Evolutionary conservation across 2,113 vertebrate genomes (phyloP).

Genomic region (Toxotes jaculatrix): DNA sequence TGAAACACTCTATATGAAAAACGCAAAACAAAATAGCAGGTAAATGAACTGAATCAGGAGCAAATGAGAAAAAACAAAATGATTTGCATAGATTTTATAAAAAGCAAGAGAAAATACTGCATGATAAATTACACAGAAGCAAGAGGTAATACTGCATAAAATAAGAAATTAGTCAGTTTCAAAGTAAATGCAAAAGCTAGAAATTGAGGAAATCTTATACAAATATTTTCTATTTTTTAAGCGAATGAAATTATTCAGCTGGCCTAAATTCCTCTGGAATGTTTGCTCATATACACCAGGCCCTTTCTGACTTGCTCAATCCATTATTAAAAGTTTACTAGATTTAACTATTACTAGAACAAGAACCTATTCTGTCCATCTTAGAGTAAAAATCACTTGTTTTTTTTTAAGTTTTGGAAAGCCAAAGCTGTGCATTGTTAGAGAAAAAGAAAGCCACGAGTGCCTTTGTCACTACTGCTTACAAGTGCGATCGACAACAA

Average conservation of each 20-base stretch:
- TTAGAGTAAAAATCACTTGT: neutral
- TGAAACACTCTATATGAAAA: slow-evolving; percentile 10
- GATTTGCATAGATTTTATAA: neutral
- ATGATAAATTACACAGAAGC: neutral
- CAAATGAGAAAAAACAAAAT: neutral
- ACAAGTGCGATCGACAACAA: slow-evolving; percentile 14
- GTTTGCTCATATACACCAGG: neutral
- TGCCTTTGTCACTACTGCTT: neutral
- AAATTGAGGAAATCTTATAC: neutral
- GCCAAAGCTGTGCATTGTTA: neutral
- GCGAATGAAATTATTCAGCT: neutral
- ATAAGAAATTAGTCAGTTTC: neutral
- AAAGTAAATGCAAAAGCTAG: neutral
- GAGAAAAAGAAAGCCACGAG: neutral
- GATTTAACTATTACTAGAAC: neutral
- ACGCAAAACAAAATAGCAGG: neutral
- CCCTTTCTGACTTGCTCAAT: neutral
- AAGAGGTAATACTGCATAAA: neutral
- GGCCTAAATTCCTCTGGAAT: neutral
- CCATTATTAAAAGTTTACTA: neutral
- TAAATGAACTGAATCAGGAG: neutral
- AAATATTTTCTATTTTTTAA: neutral
- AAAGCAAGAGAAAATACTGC: neutral
- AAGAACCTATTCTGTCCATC: neutral
- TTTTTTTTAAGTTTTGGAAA: neutral